Evolutionary conservation across 1,140 invertebrate species (phyloP), one percentile per base, ranked within the genome.

Genomic region (Sycophaga agraensis): DNA sequence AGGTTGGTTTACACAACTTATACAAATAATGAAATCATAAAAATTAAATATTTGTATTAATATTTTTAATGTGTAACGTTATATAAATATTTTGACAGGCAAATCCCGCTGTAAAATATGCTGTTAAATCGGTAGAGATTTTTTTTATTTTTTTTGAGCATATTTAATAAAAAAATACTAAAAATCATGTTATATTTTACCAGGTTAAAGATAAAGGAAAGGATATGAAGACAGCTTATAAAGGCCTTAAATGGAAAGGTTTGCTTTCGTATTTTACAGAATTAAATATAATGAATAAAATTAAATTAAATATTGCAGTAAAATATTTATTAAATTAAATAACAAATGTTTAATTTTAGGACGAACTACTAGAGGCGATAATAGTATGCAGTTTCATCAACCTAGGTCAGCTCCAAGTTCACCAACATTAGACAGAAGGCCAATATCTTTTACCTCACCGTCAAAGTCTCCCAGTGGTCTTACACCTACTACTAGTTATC

Each of bases 81-180:
- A 28, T 46, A 11, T 39, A 12, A 39, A 39, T 17, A 40, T 19
- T 40, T 42, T 40, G 22, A 2, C 79, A 91, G 88, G 89, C 90
- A 31, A 92, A 92, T 83, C 90, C 91, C 66, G 89, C 89, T 68
- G 83, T 92, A 71, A 91, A 89, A 82, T 89, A 86, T 70, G 90
- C 89, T 66, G 88, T 91, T 46, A 90, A 91, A 84, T 88, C 88
- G 75, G 89, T 91, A 83, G 88, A n/a, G 7, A 19, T 19, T 45
- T 19, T 21, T 45, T 19, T 9, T 45, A 45, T 21, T 45, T 19
- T 9, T 4, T 19, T 45, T 45, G 21, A 17, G 7, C 21, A 9
- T 24, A 5, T 19, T 39, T 53, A 6, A 31, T 31, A 31, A 31
- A 31, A 31, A 31, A 6, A 31, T 31, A 31, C 28, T 6, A 31